phyloP scores from a whole-genome alignment of 2,888 invertebrate genomes.

The Charanyca ferruginea region DNA sequence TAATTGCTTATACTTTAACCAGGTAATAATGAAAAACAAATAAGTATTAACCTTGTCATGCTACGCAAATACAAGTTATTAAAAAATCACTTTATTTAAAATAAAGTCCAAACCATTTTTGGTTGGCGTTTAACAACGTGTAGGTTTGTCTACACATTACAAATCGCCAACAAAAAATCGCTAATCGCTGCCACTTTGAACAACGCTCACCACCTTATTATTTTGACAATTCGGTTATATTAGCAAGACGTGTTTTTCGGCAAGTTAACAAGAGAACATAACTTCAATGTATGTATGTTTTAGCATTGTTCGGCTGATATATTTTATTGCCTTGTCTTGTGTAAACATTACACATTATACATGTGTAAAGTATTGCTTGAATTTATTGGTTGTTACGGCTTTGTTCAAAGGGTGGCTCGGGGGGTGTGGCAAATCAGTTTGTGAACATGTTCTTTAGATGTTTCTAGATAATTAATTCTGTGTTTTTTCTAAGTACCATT shows the following conservation, averaged over 20 bases:
- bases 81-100: too few species aligned
- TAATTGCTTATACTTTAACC: not conserved
- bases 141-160: too few species aligned
- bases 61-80: not conserved
- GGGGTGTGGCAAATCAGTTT: conserved; percentile 68
- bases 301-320: conserved; percentile 86
- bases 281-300: conserved; percentile 82
- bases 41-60: not conserved
- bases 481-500: conserved; percentile 1
- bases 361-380: conserved; percentile 87
- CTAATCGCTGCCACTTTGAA: conserved; percentile 63
- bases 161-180: conserved; percentile 53
- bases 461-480: conserved; percentile 54
- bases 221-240: conserved; percentile 88
- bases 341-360: conserved; percentile 83
- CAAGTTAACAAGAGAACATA: conserved; percentile 82
- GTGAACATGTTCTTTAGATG: conserved; percentile 54
- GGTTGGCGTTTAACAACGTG: too few species aligned
- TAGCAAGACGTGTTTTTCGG: conserved; percentile 81
- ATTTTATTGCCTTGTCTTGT: conserved; percentile 89
- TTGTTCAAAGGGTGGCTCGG: conserved; percentile 81
- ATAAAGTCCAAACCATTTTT: not conserved
- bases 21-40: not conserved
- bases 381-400: conserved; percentile 86
- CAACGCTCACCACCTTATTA: conserved; percentile 73